These are phyloP conservation scores for Enteromius paludinosus DNA, from an alignment of 2,797 vertebrate species.

Conservation along the genomic window DNA sequence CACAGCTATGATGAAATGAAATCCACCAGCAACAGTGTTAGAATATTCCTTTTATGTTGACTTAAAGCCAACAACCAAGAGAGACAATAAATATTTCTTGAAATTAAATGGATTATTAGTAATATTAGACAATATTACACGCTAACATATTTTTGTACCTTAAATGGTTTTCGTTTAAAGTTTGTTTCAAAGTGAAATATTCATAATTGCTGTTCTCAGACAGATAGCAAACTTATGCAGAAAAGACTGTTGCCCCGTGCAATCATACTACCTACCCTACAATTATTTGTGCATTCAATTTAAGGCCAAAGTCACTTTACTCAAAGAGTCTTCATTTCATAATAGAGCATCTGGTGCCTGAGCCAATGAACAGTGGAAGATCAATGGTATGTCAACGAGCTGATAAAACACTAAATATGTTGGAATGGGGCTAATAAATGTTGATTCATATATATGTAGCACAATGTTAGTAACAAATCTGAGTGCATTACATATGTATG, in stretches of 20 bases:
- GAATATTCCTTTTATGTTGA: neutral
- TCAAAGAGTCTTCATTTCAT: neutral
- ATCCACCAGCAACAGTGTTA: conserved; percentile 10
- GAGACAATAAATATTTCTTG: neutral
- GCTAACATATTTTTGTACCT: neutral
- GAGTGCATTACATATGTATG: neutral
- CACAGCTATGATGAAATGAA: neutral
- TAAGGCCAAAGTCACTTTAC: conserved; percentile 25
- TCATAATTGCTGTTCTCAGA: neutral
- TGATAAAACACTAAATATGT: conserved; percentile 20
- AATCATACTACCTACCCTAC: neutral
- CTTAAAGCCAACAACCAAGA: conserved; percentile 10
- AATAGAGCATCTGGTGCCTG: conserved; percentile 7
- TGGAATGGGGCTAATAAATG: conserved; percentile 1
- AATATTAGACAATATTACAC: neutral
- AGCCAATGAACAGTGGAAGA: conserved; percentile 11
- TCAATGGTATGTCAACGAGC: neutral
- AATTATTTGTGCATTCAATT: neutral
- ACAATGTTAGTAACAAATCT: conserved; percentile 5
- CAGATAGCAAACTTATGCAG: neutral
- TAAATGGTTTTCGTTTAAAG: neutral
- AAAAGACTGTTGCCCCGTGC: neutral
- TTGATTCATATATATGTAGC: neutral
- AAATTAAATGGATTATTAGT: neutral
- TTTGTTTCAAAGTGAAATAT: neutral